These are phyloP conservation scores for Drosophila subsilvestris DNA, from an alignment of 2,888 invertebrate genomes.

Conservation along the genomic window DNA sequence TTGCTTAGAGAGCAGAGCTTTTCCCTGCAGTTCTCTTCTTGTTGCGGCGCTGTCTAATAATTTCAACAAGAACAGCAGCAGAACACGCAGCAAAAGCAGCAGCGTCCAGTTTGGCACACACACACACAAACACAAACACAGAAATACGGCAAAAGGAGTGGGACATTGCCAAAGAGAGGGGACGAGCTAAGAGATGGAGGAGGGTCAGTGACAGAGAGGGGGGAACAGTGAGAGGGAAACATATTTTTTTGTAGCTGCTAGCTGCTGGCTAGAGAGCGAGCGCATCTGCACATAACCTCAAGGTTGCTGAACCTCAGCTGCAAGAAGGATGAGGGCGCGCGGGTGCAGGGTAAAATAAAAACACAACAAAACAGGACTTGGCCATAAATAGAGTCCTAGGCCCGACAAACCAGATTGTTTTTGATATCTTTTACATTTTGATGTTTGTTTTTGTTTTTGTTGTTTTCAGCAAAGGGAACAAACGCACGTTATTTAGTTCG, in stretches of 20 bases:
- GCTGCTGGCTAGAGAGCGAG: constrained; percentile 8
- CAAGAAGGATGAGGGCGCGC: background rate
- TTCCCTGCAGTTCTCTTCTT: background rate
- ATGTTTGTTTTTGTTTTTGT: background rate
- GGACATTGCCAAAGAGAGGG: background rate
- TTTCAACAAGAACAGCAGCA: constrained; percentile 46
- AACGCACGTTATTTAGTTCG: background rate
- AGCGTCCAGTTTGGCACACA: constrained; percentile 61
- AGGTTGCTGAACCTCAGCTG: constrained; percentile 50
- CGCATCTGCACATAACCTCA: constrained; percentile 51
- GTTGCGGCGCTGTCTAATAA: constrained; percentile 54
- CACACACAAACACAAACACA: constrained; percentile 30
- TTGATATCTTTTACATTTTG: background rate
- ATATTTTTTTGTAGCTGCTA: constrained; percentile 38
- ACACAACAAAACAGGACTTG: constrained; percentile 10
- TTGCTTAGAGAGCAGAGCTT: background rate
- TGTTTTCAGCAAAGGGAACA: background rate
- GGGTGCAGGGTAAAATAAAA: background rate
- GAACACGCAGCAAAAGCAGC: constrained; percentile 45
- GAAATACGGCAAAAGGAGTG: constrained; percentile 7
- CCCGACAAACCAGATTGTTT: constrained; percentile 18
- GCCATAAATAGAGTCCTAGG: constrained; percentile 33
- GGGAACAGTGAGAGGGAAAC: background rate
- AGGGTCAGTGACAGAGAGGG: background rate
- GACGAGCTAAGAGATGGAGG: background rate